Evolutionary conservation across 2,888 invertebrate genomes (phyloP).

Genomic region (Ptychoptera albimana): DNA sequence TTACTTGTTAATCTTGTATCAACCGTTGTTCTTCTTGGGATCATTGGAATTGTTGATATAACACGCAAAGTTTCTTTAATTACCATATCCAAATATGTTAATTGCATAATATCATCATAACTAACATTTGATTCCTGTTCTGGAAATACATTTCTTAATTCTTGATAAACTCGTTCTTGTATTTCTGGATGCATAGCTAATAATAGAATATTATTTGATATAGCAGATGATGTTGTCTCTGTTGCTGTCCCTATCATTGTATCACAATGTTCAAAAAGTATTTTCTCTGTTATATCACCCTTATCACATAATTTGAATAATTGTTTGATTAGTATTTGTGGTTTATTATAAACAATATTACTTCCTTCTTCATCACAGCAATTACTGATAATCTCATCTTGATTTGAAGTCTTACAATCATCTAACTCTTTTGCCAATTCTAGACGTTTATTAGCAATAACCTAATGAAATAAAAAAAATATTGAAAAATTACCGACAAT

Average conservation of each 20-base stretch:
- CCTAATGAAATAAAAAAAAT: no score
- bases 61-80: slow-evolving; percentile 6
- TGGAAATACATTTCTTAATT: slow-evolving; percentile 1
- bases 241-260: not conserved
- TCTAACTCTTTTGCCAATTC: no score
- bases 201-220: slow-evolving; percentile 1
- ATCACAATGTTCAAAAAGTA: not conserved
- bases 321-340: no score
- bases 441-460: no score
- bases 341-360: no score
- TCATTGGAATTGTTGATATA: slow-evolving; percentile 5
- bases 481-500: no score
- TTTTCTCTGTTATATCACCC: no score
- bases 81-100: slow-evolving; percentile 5
- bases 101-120: slow-evolving; percentile 1
- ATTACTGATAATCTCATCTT: no score
- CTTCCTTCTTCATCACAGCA: no score
- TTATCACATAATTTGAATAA: no score
- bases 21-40: not conserved
- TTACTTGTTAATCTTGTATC: no score
- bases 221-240: slow-evolving; percentile 3
- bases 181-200: slow-evolving; percentile 6
- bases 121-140: not conserved
- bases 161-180: slow-evolving; percentile 4
- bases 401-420: no score